Evolutionary conservation across 1,140 invertebrate species (phyloP).

Genomic region (Lithobius niger): DNA sequence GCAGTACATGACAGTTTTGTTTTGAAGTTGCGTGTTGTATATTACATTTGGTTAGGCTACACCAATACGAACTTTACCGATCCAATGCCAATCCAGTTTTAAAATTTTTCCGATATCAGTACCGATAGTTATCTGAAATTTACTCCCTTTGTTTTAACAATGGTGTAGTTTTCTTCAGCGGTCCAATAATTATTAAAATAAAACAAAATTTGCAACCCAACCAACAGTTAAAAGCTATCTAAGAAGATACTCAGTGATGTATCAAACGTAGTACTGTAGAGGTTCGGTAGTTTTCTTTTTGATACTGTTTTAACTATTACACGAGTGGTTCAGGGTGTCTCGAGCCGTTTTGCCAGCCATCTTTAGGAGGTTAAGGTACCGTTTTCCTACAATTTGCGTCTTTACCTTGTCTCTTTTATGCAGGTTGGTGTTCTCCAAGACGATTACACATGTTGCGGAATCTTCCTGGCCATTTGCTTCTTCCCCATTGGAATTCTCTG

Average conservation of each 20-base stretch:
- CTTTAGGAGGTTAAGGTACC: not conserved
- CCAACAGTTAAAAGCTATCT: conserved; percentile 4
- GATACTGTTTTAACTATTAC: not conserved
- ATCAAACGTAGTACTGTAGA: not conserved
- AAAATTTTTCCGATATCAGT: too few relatives aligned
- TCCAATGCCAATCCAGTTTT: too few relatives aligned
- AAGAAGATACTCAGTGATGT: conserved; percentile 9
- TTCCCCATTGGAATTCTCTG: conserved; percentile 71
- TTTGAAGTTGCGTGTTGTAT: too few relatives aligned
- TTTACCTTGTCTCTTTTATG: conserved; percentile 7
- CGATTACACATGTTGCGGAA: conserved; percentile 63
- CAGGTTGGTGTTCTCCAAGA: conserved; percentile 67
- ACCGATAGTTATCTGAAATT: too few relatives aligned
- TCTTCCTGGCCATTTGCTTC: conserved; percentile 69
- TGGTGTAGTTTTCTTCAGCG: too few relatives aligned
- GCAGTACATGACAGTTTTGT: too few relatives aligned
- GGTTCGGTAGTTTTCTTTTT: not conserved
- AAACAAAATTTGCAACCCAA: too few relatives aligned
- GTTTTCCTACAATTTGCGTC: not conserved
- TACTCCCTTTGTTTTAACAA: too few relatives aligned
- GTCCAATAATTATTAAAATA: too few relatives aligned
- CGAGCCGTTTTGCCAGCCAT: not conserved
- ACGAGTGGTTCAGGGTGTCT: not conserved
- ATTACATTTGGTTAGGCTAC: too few relatives aligned
- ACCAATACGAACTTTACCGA: too few relatives aligned